Base-by-base conservation (phyloP, 2,113 vertebrate species). In the Corythaixoides concolor region DNA sequence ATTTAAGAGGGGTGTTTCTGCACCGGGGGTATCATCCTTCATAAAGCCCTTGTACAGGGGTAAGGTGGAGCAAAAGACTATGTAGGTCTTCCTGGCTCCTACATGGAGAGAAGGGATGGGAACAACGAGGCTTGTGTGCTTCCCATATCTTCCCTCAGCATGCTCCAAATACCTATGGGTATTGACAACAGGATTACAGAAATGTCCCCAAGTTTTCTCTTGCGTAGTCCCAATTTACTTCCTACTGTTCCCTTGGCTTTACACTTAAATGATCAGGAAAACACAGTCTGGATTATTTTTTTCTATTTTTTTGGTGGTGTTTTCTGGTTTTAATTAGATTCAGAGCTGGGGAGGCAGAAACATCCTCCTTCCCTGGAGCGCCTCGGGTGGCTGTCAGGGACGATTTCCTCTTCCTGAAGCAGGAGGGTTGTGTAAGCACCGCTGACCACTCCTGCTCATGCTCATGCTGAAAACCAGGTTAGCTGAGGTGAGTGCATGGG, bases 321-420 rank as follows among this genome's bases (percentile, higher is more conserved):
- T 73, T 70, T 79, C 90, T 89, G 63, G 24, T 79, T 88, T 95
- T 89, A 89, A 94, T 93, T 96, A 93, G 87, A 67, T 90, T 86
- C 66, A 53, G 35, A 84, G 83, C 89, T 91, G 81, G 55, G 91
- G 66, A 90, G 89, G 70, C 79, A 95, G 91, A 95, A 95, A 81
- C 94, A 93, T 69, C 67, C 86, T 92, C 63, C 82, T 85, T 93
- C 93, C 88, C 88, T 0, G 4, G 68, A 82, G 92, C 79, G 53
- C 58, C 73, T 28, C 0, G 32, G n/a, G 83, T 93, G 73, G 70
- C 88, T 95, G 74, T 88, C 84, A 70, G 88, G 66, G 92, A 87
- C 7, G 0, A 69, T 85, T 95, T 95, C 92, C 91, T 95, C 82
- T 95, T 96, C 95, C 94, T 80, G 81, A 41, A 67, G 88, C 80